Conservation (phyloP, 2,888 invertebrate species). For the Subacronicta megacephala region DNA sequence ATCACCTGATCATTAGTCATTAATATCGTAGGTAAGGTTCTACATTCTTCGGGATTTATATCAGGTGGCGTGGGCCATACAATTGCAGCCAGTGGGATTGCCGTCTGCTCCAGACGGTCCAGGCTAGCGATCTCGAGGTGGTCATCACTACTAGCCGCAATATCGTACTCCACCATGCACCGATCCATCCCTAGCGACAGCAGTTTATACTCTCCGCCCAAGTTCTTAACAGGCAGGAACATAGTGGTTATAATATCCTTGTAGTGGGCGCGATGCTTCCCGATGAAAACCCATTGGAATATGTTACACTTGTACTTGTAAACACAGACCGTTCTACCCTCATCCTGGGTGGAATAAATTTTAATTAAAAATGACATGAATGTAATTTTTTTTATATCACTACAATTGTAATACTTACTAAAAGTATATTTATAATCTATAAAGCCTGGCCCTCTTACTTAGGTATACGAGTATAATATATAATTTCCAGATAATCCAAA, state of each 20-base stretch:
- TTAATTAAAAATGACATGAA: too few relatives aligned
- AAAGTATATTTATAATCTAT: too few relatives aligned
- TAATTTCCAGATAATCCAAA: too few relatives aligned
- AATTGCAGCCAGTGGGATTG: constrained; percentile 87
- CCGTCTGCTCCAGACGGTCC: constrained; percentile 91
- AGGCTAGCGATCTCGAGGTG: constrained; percentile 80
- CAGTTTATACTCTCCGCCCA: constrained; percentile 79
- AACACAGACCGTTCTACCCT: constrained; percentile 85
- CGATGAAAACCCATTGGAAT: constrained; percentile 87
- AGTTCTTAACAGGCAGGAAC: constrained; percentile 83
- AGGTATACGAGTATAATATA: too few relatives aligned
- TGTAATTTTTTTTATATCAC: too few relatives aligned
- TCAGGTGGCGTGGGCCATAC: constrained; percentile 73
- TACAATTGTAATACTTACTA: too few relatives aligned
- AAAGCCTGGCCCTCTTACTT: too few relatives aligned
- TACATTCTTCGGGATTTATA: constrained; percentile 62
- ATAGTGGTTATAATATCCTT: constrained; percentile 88
- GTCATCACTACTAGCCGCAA: constrained; percentile 81
- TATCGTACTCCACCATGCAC: constrained; percentile 90
- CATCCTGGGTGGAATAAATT: constrained; percentile 79
- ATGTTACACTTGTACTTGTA: constrained; percentile 76
- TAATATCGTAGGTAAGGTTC: constrained; percentile 83
- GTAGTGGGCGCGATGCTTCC: constrained; percentile 91
- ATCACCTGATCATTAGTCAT: constrained; percentile 90
- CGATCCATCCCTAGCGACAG: constrained; percentile 90